Evolutionary conservation across 2,888 invertebrate species (phyloP).

Genomic region (Cyclophora punctaria): DNA sequence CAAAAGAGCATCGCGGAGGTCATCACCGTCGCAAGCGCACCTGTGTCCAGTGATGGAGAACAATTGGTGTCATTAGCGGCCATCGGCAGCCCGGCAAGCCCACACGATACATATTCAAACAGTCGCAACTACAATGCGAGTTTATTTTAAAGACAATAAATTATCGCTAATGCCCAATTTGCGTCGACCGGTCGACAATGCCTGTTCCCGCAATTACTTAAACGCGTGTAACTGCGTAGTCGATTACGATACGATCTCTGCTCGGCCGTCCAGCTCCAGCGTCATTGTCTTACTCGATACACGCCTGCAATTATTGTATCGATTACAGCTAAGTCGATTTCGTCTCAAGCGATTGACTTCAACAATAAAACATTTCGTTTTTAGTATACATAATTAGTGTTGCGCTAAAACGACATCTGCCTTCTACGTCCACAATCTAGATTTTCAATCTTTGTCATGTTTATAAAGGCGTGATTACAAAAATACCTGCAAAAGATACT

Average conservation of each 20-base stretch:
- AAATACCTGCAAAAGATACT: slow-evolving; percentile 29
- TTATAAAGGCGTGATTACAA: slow-evolving; percentile 29
- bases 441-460: slow-evolving; percentile 34
- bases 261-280: slow-evolving; percentile 42
- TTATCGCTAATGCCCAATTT: slow-evolving; percentile 75
- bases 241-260: slow-evolving; percentile 64
- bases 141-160: slow-evolving; percentile 70
- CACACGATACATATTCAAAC: slow-evolving; percentile 69
- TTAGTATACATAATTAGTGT: slow-evolving; percentile 61
- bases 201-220: slow-evolving; percentile 74
- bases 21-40: slow-evolving; percentile 40
- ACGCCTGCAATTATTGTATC: slow-evolving; percentile 67
- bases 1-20: slow-evolving; percentile 9
- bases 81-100: slow-evolving; percentile 51
- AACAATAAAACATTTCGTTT: slow-evolving; percentile 59
- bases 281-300: slow-evolving; percentile 68
- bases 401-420: slow-evolving; percentile 43
- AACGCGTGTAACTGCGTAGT: slow-evolving; percentile 67
- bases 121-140: slow-evolving; percentile 60
- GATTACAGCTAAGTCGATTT: slow-evolving; percentile 60
- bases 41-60: slow-evolving; percentile 67
- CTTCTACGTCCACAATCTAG: slow-evolving; percentile 33
- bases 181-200: slow-evolving; percentile 71
- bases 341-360: slow-evolving; percentile 58
- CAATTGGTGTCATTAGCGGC: slow-evolving; percentile 69